Base-by-base conservation (phyloP, 2,113 vertebrate genomes). In the Vidua chalybeata region DNA sequence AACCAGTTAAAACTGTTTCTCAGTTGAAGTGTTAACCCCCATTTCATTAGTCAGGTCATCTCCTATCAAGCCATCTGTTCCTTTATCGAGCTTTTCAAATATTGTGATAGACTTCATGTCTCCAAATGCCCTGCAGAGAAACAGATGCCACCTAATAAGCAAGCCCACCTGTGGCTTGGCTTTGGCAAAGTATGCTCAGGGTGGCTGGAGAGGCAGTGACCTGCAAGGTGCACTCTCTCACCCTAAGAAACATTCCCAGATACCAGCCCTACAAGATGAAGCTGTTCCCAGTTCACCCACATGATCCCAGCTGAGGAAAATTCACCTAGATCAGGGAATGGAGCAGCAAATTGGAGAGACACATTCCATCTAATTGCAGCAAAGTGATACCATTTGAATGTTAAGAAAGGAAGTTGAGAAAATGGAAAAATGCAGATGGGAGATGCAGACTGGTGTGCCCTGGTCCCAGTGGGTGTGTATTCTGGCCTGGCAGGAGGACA, bases 41-140 rank as follows among this genome's bases (percentile, higher is more conserved):
- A 30, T 78, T 77, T 94, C 33, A 71, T 89, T 74, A 71, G 35
- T 68, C 35, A 71, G 27, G 91, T 91, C 30, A 35, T 69, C 48
- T 90, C 33, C 67, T 62, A 28, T 67, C 59, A n/a, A 54, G 90
- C 89, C 84, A 90, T 94, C 84, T 94, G 93, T 74, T 91, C 72
- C 52, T 87, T 64, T 61, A 58, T 48, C 26, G 7, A 69, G 73
- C 49, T 78, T 81, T 87, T 89, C 5, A 90, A 95, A 94, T 94
- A 92, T 82, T 95, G 17, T 96, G 83, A 82, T 74, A 93, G 82
- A 52, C 15, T 63, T 90, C 27, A 5, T 63, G 69, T 62, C 76
- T 85, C 43, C n/a, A 55, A 71, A 80, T 66, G 62, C 21, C 52
- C n/a, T 4, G 3, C 54, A 61, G 75, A 62, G 48, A 43, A 79